Conservation (phyloP, 1,140 invertebrate genomes). For the Tetramorium parvispinum region DNA sequence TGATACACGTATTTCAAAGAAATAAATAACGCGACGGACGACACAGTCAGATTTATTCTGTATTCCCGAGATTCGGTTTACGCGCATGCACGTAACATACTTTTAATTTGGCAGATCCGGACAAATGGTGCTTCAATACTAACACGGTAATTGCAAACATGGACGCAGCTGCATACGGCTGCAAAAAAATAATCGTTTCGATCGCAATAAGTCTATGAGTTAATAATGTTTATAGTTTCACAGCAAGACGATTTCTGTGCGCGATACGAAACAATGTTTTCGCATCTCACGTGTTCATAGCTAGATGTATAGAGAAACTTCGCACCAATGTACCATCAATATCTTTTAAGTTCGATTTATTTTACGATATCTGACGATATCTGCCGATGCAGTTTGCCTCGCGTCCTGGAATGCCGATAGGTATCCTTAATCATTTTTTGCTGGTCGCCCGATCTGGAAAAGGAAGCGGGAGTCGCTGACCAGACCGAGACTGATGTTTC, state of each 20-base stretch:
- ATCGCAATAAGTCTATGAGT: not conserved
- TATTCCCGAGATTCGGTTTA: not conserved
- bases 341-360: slow-evolving; percentile 67
- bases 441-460: slow-evolving; percentile 36
- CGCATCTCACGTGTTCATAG: not conserved
- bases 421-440: slow-evolving; percentile 68
- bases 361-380: slow-evolving; percentile 59
- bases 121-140: not conserved
- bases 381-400: slow-evolving; percentile 36
- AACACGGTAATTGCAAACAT: not conserved
- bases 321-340: slow-evolving; percentile 15
- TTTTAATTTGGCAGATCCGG: not conserved
- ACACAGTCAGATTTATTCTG: slow-evolving; percentile 8
- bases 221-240: not conserved
- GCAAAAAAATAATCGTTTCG: not conserved
- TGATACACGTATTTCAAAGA: not conserved
- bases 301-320: not conserved
- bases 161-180: not conserved
- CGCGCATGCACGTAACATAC: not conserved
- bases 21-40: not conserved
- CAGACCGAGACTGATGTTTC: slow-evolving; percentile 69
- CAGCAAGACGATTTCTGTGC: not conserved
- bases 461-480: slow-evolving; percentile 53
- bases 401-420: slow-evolving; percentile 64
- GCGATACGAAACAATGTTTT: not conserved